Conservation (phyloP, 2,797 vertebrate genomes). For the Orestias chungarensis region DNA sequence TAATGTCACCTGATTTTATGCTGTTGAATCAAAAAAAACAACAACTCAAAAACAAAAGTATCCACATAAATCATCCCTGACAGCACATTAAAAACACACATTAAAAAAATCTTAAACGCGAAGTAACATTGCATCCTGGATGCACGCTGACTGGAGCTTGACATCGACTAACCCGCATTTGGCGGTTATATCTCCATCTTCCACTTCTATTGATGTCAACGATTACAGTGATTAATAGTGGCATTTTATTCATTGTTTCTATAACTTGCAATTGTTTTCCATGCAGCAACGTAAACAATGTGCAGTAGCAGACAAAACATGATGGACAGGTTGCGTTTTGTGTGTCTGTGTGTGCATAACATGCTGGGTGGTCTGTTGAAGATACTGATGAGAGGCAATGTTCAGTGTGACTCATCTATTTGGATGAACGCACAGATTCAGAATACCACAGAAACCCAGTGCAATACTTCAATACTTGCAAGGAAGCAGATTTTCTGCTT, state of each 20-base stretch:
- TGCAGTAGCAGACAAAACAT: constrained; percentile 24
- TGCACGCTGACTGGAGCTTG: constrained; percentile 31
- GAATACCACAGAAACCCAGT: constrained; percentile 34
- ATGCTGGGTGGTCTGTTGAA: constrained; percentile 2
- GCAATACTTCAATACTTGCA: constrained; percentile 34
- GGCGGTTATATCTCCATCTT: constrained; percentile 42
- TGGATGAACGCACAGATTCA: constrained; percentile 37
- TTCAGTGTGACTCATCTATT: constrained; percentile 46
- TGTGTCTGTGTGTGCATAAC: neutral
- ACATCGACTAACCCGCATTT: constrained; percentile 35
- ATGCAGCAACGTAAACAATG: constrained; percentile 38
- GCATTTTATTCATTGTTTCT: constrained; percentile 63
- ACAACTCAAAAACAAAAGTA: constrained; percentile 64
- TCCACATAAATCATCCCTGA: constrained; percentile 76
- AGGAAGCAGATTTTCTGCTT: constrained; percentile 50
- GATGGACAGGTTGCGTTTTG: constrained; percentile 25
- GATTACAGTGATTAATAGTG: constrained; percentile 69
- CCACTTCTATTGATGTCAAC: constrained; percentile 51
- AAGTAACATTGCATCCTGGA: constrained; percentile 32
- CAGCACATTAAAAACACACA: constrained; percentile 72
- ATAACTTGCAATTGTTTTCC: constrained; percentile 45
- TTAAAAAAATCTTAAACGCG: constrained; percentile 44
- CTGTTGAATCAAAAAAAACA: constrained; percentile 70
- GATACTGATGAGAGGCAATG: constrained; percentile 37
- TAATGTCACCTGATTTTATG: constrained; percentile 77